Base-by-base conservation (phyloP, 2,113 vertebrate genomes). In the Cygnus buccinator region DNA sequence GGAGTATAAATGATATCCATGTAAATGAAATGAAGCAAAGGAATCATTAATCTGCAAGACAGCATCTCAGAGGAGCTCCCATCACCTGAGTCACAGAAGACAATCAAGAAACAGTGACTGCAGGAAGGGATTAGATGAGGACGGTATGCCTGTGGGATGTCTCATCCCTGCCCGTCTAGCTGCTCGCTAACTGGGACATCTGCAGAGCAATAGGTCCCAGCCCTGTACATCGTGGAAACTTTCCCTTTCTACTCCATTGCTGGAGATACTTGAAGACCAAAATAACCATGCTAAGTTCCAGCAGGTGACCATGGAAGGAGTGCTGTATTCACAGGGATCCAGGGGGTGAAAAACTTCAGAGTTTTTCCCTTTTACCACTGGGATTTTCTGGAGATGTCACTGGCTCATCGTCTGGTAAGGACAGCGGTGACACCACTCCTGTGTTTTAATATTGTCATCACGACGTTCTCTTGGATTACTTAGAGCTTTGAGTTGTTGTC, bases 1-100 rank as follows among this genome's bases (percentile, higher is more conserved):
- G 25, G 74, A 89, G 68, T 77, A 71, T 52, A 88, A 90, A 79
- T 70, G 61, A 70, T 71, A 89, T 63, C 89, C 79, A 84, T 73
- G 79, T 74, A 87, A 81, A 87, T 80, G 84, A 95, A 97, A 95
- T 81, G 79, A 91, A 93, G 86, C 58, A 87, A 92, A 91, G 62
- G 58, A 91, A 94, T 82, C n/a, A 91, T 87, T 89, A 58, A 79
- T 87, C 73, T 90, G 76, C 61, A 79, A 89, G 71, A 89, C 0
- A 2, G 54, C 48, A 91, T 89, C 86, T 77, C 92, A 87, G 84
- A 89, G 84, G 92, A 94, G n/a, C 39, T 84, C 58, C 62, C 22
- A 35, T 84, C 80, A 92, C 70, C 81, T 62, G 80, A 89, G 77
- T 94, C 70, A 55, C 25, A 78, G 57, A 82, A 87, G 74, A 43